phyloP scores from a whole-genome alignment of 2,113 vertebrate genomes.

The Tyrannus savana region DNA sequence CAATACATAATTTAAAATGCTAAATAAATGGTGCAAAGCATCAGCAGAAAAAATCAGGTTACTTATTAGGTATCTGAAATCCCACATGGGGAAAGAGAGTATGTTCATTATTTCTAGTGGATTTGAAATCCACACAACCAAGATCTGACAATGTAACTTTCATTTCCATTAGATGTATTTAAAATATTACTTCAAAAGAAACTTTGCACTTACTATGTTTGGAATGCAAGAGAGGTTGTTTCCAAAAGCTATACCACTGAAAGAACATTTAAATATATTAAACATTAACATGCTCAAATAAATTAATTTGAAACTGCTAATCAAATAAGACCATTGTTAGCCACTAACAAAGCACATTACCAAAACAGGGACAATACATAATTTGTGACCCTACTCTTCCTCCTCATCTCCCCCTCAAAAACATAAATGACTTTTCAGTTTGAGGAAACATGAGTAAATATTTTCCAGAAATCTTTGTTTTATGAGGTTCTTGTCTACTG shows the following conservation, averaged over 20 bases:
- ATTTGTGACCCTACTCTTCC: not conserved
- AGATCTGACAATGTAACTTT: not conserved
- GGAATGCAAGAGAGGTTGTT: conserved; percentile 5
- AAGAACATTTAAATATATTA: conserved; percentile 13
- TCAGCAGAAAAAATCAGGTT: not conserved
- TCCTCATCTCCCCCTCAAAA: not conserved
- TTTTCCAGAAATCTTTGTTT: not conserved
- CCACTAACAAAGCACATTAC: not conserved
- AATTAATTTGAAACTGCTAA: not conserved
- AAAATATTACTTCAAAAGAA: conserved; percentile 17
- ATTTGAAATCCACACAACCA: not conserved
- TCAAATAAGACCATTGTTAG: not conserved
- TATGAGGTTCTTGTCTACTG: not conserved
- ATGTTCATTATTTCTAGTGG: not conserved
- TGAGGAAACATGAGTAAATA: not conserved
- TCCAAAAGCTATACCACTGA: conserved; percentile 13
- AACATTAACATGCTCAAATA: not conserved
- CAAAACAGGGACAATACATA: not conserved
- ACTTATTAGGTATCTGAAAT: not conserved
- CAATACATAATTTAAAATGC: not conserved
- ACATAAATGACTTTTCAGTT: not conserved
- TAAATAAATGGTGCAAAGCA: not conserved
- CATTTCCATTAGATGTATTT: not conserved
- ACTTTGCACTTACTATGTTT: not conserved
- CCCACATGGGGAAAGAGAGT: not conserved